Evolutionary conservation across 1,140 invertebrate genomes (phyloP), one percentile per base, ranked within the genome.

Genomic region (Melitaea cinxia): DNA sequence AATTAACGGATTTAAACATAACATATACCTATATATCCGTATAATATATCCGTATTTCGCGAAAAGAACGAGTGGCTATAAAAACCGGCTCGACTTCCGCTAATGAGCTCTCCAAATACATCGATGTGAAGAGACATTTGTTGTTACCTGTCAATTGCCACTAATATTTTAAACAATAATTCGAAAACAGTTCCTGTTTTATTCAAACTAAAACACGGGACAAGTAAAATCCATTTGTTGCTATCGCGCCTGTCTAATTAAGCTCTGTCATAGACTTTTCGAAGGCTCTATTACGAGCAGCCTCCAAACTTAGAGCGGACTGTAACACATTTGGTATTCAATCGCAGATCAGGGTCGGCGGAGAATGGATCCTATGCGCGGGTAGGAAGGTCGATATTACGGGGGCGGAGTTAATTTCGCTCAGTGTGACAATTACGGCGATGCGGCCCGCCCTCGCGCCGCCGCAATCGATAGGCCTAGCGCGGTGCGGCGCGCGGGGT

Each of bases 211-310:
- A 82, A 85, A 82, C 77, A 83, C 75, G 33, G 75, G 80, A 91
- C 88, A 86, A 91, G 88, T 85, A 88, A 89, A 91, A 82, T 88
- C 88, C 86, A 91, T 89, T 88, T 84, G 82, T 76, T 82, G 84
- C 75, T 77, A 86, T 85, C 77, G 78, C 85, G 88, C 79, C 85
- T 89, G 88, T 91, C 88, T 91, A 87, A 91, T 91, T 91, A 91
- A 84, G 85, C 85, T 87, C 83, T 89, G 88, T 89, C 86, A 91
- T 91, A 90, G 88, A 85, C 85, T 91, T 81, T 88, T 85, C 88
- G 86, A 86, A 89, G 88, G 83, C 85, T 91, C 88, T 88, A 88
- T 91, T 91, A 91, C 86, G 83, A 85, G 81, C 79, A 70, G 83
- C 77, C 77, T 85, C 86, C 85, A 80, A 89, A 90, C 83, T 90